These are phyloP conservation scores for Gila robusta DNA, from an alignment of 2,797 vertebrate species.

Conservation along the genomic window DNA sequence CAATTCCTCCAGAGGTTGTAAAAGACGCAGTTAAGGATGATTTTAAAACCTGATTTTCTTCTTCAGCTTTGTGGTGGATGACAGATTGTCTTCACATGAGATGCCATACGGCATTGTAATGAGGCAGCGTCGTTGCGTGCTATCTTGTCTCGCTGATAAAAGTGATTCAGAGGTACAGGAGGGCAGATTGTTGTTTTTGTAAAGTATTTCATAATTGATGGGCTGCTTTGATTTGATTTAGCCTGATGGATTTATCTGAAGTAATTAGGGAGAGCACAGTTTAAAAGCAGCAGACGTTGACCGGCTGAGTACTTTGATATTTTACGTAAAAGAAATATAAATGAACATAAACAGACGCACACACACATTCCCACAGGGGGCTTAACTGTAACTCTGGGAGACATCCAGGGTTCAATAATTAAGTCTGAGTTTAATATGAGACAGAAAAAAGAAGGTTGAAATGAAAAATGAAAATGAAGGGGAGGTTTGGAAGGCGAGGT, in stretches of 20 bases:
- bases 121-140: slow-evolving; percentile 1
- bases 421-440: slow-evolving; percentile 70
- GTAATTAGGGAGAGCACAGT: slow-evolving; percentile 16
- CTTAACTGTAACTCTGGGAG: slow-evolving; percentile 61
- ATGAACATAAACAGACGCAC: slow-evolving; percentile 5
- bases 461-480: slow-evolving; percentile 35
- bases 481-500: neutral
- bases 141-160: slow-evolving; percentile 1
- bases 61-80: neutral
- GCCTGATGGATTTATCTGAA: slow-evolving; percentile 27
- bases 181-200: slow-evolving; percentile 32
- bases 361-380: slow-evolving; percentile 49
- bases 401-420: slow-evolving; percentile 70
- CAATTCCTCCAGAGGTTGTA: slow-evolving; percentile 14
- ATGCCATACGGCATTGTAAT: neutral
- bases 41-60: slow-evolving; percentile 23
- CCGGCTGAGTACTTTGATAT: neutral
- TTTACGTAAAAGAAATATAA: slow-evolving; percentile 3
- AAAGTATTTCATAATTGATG: slow-evolving; percentile 42
- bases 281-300: slow-evolving; percentile 17
- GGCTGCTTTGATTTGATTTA: slow-evolving; percentile 34
- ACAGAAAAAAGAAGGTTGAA: slow-evolving; percentile 56
- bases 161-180: slow-evolving; percentile 5
- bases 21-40: slow-evolving; percentile 15
- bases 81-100: slow-evolving; percentile 8